phyloP scores from a whole-genome alignment of 2,113 vertebrate species.

The Brachirus orientalis region DNA sequence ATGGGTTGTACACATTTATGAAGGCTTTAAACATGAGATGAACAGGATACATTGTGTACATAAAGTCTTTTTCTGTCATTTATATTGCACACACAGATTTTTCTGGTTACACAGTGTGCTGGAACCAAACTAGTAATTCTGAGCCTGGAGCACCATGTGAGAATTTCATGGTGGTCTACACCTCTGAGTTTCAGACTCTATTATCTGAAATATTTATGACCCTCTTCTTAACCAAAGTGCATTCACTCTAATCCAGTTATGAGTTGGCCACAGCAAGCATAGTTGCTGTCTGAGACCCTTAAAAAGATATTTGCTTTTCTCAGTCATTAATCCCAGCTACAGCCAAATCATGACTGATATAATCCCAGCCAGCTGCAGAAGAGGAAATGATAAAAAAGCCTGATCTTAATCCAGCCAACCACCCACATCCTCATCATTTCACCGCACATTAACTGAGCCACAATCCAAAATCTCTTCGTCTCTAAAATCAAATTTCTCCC shows the following conservation, averaged over 20 bases:
- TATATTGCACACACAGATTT: conserved; percentile 4
- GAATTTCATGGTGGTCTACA: conserved; percentile 21
- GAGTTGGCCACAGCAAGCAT: background rate
- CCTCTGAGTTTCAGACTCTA: conserved; percentile 2
- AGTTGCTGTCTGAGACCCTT: conserved; percentile 33
- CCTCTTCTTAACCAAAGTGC: conserved; percentile 15
- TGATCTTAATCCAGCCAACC: conserved; percentile 55
- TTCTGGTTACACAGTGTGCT: conserved; percentile 13
- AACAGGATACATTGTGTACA: conserved; percentile 7
- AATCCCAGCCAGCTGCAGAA: conserved; percentile 58
- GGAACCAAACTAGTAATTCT: conserved; percentile 6
- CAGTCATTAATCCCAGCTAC: conserved; percentile 60
- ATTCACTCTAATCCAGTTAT: conserved; percentile 9
- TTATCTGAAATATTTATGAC: conserved; percentile 60
- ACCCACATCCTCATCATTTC: conserved; percentile 8
- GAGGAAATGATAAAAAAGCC: conserved; percentile 46
- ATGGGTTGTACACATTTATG: conserved; percentile 7
- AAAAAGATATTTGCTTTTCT: conserved; percentile 50
- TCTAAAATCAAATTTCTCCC: conserved; percentile 10
- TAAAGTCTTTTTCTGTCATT: background rate
- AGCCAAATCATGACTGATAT: conserved; percentile 62
- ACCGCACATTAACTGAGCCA: conserved; percentile 8
- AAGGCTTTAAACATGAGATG: conserved; percentile 14
- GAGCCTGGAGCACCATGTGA: conserved; percentile 16
- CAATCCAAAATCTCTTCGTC: conserved; percentile 19